A percentile compares a stretch with the other conserved stretches of the same genome.
These are phyloP conservation scores for Ephestia elutella DNA, from an alignment of 1,140 invertebrate species.

Conservation along the genomic window DNA sequence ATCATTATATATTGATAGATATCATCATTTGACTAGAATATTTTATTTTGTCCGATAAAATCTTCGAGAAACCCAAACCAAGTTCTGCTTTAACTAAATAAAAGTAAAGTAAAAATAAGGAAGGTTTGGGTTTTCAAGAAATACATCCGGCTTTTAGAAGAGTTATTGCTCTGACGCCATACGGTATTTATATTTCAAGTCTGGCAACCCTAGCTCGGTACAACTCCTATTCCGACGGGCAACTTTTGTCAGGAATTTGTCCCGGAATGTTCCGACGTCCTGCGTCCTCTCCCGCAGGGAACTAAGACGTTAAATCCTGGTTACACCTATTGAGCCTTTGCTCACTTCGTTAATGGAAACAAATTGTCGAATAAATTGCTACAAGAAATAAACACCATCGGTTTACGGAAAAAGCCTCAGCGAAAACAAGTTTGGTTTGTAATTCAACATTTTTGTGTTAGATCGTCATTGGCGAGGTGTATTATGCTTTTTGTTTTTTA, in stretches of 20 bases:
- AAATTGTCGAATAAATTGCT: conserved; percentile 54
- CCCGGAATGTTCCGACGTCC: conserved; percentile 47
- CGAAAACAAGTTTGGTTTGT: not conserved
- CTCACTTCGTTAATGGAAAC: conserved; percentile 59
- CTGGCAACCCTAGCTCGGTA: conserved; percentile 1
- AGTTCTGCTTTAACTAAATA: not conserved
- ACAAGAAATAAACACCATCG: conserved; percentile 27
- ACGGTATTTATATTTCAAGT: not conserved
- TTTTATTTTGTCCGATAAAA: too few relatives aligned
- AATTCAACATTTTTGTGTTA: not conserved
- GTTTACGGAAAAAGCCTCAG: conserved; percentile 8
- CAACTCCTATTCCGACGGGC: conserved; percentile 26
- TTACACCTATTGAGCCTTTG: conserved; percentile 60
- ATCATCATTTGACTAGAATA: too few relatives aligned
- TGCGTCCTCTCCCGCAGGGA: conserved; percentile 43
- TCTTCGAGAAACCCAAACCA: not conserved
- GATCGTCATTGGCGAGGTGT: too few relatives aligned
- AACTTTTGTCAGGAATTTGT: conserved; percentile 56
- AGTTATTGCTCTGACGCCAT: too few relatives aligned
- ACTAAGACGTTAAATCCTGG: conserved; percentile 67
- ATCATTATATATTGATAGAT: too few relatives aligned
- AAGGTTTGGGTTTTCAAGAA: too few relatives aligned
- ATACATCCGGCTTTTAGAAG: too few relatives aligned
- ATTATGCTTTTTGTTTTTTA: too few relatives aligned
- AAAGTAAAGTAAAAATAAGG: too few relatives aligned